phyloP scores from a whole-genome alignment of 2,797 vertebrate species.

The Scomberomorus guttatus region DNA sequence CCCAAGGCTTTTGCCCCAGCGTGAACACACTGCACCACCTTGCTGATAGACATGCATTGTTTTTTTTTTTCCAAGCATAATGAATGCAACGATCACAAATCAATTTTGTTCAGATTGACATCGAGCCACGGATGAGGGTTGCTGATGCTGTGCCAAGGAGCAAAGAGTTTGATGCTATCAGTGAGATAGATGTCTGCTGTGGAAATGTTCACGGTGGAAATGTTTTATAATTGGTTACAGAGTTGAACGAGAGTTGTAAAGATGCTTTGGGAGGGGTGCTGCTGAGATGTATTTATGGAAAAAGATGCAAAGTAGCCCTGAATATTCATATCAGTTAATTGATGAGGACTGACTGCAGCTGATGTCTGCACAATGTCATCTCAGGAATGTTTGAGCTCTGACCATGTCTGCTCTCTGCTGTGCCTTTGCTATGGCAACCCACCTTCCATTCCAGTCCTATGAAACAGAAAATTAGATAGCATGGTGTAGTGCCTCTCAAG shows the following conservation, averaged over 20 bases:
- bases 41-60: not conserved
- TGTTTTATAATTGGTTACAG: constrained; percentile 45
- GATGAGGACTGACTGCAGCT: constrained; percentile 51
- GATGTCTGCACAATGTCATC: constrained; percentile 49
- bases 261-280: constrained; percentile 35
- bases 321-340: constrained; percentile 66
- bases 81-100: constrained; percentile 58
- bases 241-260: constrained; percentile 30
- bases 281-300: constrained; percentile 56
- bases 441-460: not conserved
- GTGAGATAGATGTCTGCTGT: constrained; percentile 29
- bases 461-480: not conserved
- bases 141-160: constrained; percentile 13
- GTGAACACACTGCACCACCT: constrained; percentile 22
- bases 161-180: constrained; percentile 27
- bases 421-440: not conserved
- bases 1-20: constrained; percentile 31
- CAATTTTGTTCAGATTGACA: constrained; percentile 51
- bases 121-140: constrained; percentile 10
- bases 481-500: not conserved
- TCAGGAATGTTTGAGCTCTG: constrained; percentile 30
- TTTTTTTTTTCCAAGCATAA: constrained; percentile 24
- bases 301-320: constrained; percentile 56
- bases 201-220: constrained; percentile 38
- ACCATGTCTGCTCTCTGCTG: constrained; percentile 4